Conservation (phyloP, 2,888 invertebrate genomes). For the Ormyrus rosae region DNA sequence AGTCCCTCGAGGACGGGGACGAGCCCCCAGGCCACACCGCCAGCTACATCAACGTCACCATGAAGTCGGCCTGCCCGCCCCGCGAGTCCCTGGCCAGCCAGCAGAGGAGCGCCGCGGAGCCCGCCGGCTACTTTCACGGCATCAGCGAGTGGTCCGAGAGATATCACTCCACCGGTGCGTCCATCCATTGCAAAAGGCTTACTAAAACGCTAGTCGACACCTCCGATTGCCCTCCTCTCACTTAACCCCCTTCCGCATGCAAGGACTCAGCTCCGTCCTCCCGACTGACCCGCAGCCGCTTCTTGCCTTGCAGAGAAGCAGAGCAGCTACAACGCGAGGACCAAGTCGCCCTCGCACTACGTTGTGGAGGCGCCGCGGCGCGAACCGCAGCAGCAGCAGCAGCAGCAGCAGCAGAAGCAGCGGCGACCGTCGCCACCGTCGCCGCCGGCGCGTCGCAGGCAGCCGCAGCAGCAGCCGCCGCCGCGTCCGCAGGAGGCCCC, state of each 20-base stretch:
- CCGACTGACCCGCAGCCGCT: not conserved
- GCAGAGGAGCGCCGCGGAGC: slow-evolving; percentile 52
- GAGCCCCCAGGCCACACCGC: slow-evolving; percentile 77
- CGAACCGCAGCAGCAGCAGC: slow-evolving; percentile 56
- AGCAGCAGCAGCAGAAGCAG: slow-evolving; percentile 48
- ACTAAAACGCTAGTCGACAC: no score
- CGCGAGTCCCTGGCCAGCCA: slow-evolving; percentile 49
- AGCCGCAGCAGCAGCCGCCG: slow-evolving; percentile 6
- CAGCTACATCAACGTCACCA: slow-evolving; percentile 86
- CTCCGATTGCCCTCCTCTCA: no score
- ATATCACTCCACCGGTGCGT: slow-evolving; percentile 65
- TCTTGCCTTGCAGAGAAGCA: slow-evolving; percentile 60
- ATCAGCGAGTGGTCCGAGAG: slow-evolving; percentile 89
- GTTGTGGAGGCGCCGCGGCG: slow-evolving; percentile 58
- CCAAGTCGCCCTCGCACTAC: slow-evolving; percentile 66
- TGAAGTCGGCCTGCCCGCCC: slow-evolving; percentile 78
- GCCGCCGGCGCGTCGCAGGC: slow-evolving; percentile 67
- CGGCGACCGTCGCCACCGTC: slow-evolving; percentile 62
- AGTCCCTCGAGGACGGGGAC: slow-evolving; percentile 81
- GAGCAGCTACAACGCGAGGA: slow-evolving; percentile 55
- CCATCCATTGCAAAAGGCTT: not conserved
- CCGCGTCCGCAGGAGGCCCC: no score
- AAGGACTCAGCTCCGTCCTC: not conserved
- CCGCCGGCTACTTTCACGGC: slow-evolving; percentile 82
- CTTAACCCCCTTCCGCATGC: not conserved